Evolutionary conservation across 2,888 invertebrate species (phyloP).

Genomic region (Acanthoscelides obtectus): DNA sequence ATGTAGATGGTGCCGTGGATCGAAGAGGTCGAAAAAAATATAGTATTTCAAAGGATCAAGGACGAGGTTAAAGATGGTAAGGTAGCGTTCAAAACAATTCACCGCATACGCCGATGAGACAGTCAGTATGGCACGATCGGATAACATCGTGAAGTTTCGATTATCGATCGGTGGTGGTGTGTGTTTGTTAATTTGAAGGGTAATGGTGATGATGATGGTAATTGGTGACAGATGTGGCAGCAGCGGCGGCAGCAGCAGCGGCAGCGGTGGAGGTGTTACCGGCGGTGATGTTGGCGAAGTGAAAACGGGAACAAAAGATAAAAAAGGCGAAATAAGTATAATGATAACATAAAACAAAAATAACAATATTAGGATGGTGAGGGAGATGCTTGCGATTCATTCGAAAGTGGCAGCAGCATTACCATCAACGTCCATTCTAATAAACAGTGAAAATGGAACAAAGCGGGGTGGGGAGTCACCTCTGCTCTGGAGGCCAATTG

Average conservation of each 20-base stretch:
- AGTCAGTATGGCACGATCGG: background rate
- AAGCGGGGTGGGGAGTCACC: too few relatives aligned
- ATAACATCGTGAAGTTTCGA: background rate
- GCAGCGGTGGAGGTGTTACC: background rate
- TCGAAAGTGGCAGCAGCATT: background rate
- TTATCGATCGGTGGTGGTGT: conserved; percentile 5
- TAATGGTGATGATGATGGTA: conserved; percentile 11
- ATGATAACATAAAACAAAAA: background rate
- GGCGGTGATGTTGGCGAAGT: background rate
- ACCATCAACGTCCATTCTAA: too few relatives aligned
- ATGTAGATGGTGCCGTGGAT: too few relatives aligned
- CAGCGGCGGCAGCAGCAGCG: background rate
- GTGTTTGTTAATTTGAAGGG: conserved; percentile 1
- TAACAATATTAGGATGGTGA: background rate
- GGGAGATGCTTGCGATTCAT: background rate
- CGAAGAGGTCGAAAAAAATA: too few relatives aligned
- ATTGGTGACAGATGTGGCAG: background rate
- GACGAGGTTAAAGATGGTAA: background rate
- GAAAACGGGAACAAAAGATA: background rate
- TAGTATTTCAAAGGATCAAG: background rate
- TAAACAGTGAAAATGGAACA: too few relatives aligned
- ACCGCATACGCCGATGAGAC: background rate
- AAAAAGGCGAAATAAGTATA: background rate
- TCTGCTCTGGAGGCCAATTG: too few relatives aligned
- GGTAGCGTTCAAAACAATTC: background rate